These are phyloP conservation scores for Teleopsis dalmanni DNA, from an alignment of 1,140 invertebrate genomes.

Conservation along the genomic window DNA sequence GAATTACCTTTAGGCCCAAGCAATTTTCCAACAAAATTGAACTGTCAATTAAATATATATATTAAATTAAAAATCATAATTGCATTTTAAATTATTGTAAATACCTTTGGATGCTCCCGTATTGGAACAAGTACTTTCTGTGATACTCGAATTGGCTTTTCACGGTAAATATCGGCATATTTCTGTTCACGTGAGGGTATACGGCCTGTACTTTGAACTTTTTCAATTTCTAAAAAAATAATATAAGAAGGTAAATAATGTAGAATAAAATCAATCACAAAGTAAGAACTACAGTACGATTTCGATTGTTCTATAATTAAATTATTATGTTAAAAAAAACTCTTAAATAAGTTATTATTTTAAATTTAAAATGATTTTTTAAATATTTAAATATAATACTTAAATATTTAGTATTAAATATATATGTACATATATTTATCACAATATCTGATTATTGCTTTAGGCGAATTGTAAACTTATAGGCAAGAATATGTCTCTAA, in stretches of 20 bases:
- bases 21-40: slow-evolving; percentile 89
- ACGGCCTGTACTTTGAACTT: slow-evolving; percentile 27
- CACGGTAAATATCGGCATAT: slow-evolving; percentile 39
- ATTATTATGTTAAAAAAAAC: neutral
- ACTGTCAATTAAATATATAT: slow-evolving; percentile 49
- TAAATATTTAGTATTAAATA: too few relatives aligned
- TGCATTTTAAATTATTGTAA: slow-evolving; percentile 12
- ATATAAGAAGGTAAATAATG: too few relatives aligned
- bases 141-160: slow-evolving; percentile 71
- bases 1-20: slow-evolving; percentile 86
- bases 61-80: neutral
- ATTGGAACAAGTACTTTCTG: slow-evolving; percentile 72
- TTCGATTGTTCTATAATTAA: too few relatives aligned
- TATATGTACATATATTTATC: too few relatives aligned
- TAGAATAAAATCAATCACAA: too few relatives aligned
- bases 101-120: slow-evolving; percentile 73
- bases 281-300: too few relatives aligned
- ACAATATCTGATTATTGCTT: too few relatives aligned
- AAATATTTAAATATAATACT: neutral
- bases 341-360: neutral
- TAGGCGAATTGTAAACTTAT: too few relatives aligned
- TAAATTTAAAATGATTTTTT: neutral
- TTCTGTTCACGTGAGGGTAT: slow-evolving; percentile 35
- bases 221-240: slow-evolving; percentile 14
- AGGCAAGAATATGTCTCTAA: too few relatives aligned